A percentile compares a stretch with the other conserved stretches of the same genome.
Conservation (phyloP, 2,888 invertebrate genomes). For the Ametastegia equiseti region DNA sequence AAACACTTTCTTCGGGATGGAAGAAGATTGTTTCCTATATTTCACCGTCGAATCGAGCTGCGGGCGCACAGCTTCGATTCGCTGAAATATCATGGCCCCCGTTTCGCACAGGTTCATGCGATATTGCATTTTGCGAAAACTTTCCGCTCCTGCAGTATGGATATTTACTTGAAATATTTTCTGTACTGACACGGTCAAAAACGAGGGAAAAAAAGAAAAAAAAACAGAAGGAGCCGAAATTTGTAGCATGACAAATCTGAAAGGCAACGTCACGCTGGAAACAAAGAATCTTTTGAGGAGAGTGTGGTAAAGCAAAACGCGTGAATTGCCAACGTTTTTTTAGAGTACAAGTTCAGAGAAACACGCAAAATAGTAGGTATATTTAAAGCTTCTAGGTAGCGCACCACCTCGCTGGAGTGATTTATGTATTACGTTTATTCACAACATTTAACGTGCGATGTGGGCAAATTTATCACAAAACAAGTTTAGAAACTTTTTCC, state of each 20-base stretch:
- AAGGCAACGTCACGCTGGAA: background rate
- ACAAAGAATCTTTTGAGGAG: background rate
- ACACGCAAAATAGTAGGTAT: background rate
- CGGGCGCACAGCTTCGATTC: background rate
- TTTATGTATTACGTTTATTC: background rate
- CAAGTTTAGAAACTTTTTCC: background rate
- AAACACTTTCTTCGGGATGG: background rate
- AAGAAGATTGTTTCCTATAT: background rate
- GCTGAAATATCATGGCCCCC: background rate
- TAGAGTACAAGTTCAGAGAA: background rate
- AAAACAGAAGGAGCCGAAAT: background rate
- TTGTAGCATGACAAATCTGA: background rate
- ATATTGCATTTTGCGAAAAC: background rate
- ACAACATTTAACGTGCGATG: conserved; percentile 10
- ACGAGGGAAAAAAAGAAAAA: background rate
- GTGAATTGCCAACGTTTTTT: background rate
- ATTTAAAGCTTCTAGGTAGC: too few species aligned
- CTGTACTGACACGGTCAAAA: background rate
- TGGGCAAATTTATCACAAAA: background rate
- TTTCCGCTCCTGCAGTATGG: background rate
- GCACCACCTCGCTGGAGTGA: background rate
- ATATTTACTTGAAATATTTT: background rate
- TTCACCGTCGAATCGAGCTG: background rate
- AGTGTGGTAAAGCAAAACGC: background rate
- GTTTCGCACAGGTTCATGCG: background rate